Base-by-base conservation (phyloP, 2,797 vertebrate species). In the Manis pentadactyla region DNA sequence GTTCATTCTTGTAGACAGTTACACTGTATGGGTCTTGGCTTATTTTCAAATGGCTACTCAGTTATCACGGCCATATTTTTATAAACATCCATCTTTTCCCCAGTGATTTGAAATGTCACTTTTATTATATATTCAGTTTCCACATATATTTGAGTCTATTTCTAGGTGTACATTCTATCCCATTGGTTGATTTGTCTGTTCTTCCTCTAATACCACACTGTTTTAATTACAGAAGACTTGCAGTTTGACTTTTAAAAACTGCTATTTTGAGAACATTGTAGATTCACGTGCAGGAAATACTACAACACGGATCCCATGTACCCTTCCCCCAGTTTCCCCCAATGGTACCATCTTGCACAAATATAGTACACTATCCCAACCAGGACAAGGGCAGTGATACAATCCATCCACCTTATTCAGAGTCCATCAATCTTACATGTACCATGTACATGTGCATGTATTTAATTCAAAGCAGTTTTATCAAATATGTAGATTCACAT, bases 211-310 rank as follows among this genome's bases (percentile, higher is more conserved):
- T 59, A 64, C 27, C 17, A 59, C 25, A 42, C 19, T 25, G 25
- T 57, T 93, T 87, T 82, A 74, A 57, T 78, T 85, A 37, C 31
- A 90, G 13, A 74, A 73, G 57, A 15, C 69, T 95, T 85, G 39
- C 14, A 37, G 25, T 17, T 31, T 68, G 17, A 68, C 64, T 66
- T n/a, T 85, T 23, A 3, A 79, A 77, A 93, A 31, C 27, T 27
- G 55, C 81, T 55, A 27, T 84, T 89, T 93, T 57, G 49, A 74
- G 27, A 29, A 59, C 66, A 85, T 78, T 93, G 23, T 84, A 73
- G 23, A 63, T 63, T 78, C 31, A 29, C 49, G 23, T 85, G 31
- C 14, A 89, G 64, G 61, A 63, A 85, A 57, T 49, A 37, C 64
- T 39, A 21, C 31, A 71, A 34, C 29, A 85, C 57, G 53, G 29